Conservation (phyloP, 2,113 vertebrate genomes). For the Corvus moneduloides region DNA sequence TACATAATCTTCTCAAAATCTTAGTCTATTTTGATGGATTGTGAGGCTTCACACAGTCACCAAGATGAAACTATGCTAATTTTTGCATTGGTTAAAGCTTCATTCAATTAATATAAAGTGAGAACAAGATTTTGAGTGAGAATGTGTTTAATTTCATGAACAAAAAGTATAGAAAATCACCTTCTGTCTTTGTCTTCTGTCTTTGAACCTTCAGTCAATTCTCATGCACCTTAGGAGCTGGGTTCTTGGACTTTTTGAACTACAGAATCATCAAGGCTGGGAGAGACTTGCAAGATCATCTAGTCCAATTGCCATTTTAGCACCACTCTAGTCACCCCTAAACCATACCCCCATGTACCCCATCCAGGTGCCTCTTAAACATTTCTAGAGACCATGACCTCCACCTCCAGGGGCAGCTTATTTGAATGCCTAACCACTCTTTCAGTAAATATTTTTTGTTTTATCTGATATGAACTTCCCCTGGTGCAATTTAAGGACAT, state of each 20-base stretch:
- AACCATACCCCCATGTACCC: no score
- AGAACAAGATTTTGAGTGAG: not conserved
- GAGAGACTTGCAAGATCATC: not conserved
- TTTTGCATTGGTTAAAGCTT: not conserved
- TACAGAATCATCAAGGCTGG: not conserved
- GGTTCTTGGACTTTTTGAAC: not conserved
- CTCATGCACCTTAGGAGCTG: not conserved
- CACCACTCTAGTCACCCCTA: not conserved
- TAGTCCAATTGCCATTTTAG: not conserved
- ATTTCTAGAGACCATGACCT: fast-evolving
- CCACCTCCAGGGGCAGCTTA: not conserved
- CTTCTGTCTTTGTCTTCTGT: not conserved
- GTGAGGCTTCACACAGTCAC: not conserved
- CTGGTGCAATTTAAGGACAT: not conserved
- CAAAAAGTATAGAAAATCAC: not conserved
- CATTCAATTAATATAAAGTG: not conserved
- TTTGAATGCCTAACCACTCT: no score
- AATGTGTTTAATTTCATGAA: not conserved
- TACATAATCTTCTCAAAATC: not conserved
- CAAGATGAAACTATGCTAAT: not conserved
- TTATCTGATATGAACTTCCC: not conserved
- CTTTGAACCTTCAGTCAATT: not conserved
- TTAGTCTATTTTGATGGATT: not conserved
- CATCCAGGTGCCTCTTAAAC: not conserved
- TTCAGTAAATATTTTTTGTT: not conserved